Percentiles rank a stretch among this genome's conserved stretches.
phyloP scores from a whole-genome alignment of 92 coral and sea anemone genomes.

The Phymanthus crucifer region DNA sequence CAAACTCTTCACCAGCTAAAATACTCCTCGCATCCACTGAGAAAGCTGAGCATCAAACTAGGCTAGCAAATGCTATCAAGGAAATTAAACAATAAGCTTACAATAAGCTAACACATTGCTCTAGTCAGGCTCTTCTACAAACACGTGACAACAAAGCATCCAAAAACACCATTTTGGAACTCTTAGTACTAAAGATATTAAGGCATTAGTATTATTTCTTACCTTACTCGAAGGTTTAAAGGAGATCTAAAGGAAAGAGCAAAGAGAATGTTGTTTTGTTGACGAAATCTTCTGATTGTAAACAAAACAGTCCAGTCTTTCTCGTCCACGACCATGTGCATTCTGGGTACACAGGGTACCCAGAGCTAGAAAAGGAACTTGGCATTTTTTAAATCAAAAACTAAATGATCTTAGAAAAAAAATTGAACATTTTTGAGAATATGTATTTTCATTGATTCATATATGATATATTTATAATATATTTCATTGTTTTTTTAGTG shows the following conservation, averaged over 20 bases:
- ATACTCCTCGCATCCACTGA: too few relatives aligned
- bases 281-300: conserved; percentile 1
- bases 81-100: too few relatives aligned
- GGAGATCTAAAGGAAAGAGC: neutral
- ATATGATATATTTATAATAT: too few relatives aligned
- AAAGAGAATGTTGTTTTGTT: neutral
- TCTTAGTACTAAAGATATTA: too few relatives aligned
- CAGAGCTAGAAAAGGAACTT: neutral
- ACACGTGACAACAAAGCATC: too few relatives aligned
- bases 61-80: too few relatives aligned
- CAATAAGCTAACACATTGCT: too few relatives aligned
- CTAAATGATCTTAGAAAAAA: neutral
- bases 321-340: neutral
- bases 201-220: neutral
- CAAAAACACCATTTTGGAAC: too few relatives aligned
- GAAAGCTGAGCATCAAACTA: too few relatives aligned
- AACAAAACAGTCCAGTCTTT: conserved; percentile 12
- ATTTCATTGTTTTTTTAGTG: too few relatives aligned
- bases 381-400: neutral
- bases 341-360: conserved; percentile 20
- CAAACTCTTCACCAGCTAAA: too few relatives aligned
- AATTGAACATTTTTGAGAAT: neutral
- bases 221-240: neutral
- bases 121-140: too few relatives aligned
- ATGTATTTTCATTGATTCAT: neutral